These are phyloP conservation scores for Vespertilio murinus DNA, from an alignment of 2,797 vertebrate genomes.

Conservation along the genomic window DNA sequence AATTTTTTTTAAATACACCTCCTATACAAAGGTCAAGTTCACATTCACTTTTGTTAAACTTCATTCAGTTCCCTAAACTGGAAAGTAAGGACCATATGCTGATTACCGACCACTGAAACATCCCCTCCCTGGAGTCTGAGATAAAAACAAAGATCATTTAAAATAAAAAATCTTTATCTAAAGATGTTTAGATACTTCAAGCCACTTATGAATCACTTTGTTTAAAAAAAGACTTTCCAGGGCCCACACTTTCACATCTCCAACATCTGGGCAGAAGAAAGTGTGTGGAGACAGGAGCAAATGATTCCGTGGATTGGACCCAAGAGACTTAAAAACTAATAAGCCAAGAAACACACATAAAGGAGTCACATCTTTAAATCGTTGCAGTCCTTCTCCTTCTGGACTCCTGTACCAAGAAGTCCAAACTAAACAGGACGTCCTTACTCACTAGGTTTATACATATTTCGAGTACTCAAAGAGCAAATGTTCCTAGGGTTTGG, in stretches of 20 bases:
- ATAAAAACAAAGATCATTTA: background rate
- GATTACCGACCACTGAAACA: background rate
- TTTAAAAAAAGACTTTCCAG: constrained; percentile 24
- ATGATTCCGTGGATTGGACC: background rate
- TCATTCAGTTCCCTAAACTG: background rate
- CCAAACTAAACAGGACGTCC: background rate
- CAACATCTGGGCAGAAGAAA: constrained; percentile 2
- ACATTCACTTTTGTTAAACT: background rate
- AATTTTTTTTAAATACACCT: background rate
- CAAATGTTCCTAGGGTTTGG: background rate
- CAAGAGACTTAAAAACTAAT: constrained; percentile 8
- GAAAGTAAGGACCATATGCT: background rate
- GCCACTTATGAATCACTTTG: background rate
- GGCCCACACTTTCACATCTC: background rate
- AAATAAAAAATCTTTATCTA: background rate
- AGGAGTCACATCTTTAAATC: background rate
- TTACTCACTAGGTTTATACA: background rate
- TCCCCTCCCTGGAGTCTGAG: background rate
- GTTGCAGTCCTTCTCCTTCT: background rate
- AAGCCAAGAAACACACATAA: background rate
- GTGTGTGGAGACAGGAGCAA: background rate
- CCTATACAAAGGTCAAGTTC: constrained; percentile 1
- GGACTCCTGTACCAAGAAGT: background rate
- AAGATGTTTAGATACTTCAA: background rate
- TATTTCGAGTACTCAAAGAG: background rate